Base-by-base conservation (phyloP, 1,140 invertebrate species). In the Mizuhopecten yessoensis region DNA sequence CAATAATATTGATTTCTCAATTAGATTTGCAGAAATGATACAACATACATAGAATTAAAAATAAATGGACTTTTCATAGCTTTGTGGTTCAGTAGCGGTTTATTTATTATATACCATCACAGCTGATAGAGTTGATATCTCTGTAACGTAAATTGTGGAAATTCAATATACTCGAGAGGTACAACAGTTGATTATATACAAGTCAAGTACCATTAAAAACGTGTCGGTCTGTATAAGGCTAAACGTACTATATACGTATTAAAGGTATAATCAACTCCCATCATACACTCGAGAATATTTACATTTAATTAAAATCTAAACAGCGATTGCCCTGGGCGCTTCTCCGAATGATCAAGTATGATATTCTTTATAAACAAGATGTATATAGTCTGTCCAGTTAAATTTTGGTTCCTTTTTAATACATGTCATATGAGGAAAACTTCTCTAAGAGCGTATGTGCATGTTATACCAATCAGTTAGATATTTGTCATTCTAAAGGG, bases 281-380 rank as follows among this genome's bases (percentile, higher is more conserved):
- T 29, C n/a, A 5, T 29, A 9, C 57, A 0, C 9, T 0, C n/a
- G 11, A 49, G 1, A 29, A 9, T 75, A 75, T 75, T 75, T 75
- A 75, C 57, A 29, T 75, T 75, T 75, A 75, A 75, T 75, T 75
- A 75, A 75, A 3, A 75, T 1, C n/a, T 75, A 75, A 75, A 75
- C 57, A 75, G 3, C 57, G 5, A 29, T n/a, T 29, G 57, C 57
- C n/a, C 2, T 75, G 11, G 57, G 57, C 57, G 57, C 57, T 75
- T 29, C 45, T 49, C 45, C 45, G 20, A 49, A 49, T 17, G n/a
- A 75, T n/a, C 29, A 75, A 75, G 29, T 39, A 39, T 10, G 20
- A 17, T 39, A 75, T 75, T 75, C 11, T n/a, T 75, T 29, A 5
- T 39, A 29, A 17, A 75, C 23, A 29, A 13, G 3, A 29, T 75